Percentiles rank a stretch among this genome's conserved stretches.
Evolutionary conservation across 2,113 vertebrate genomes (phyloP).

Genomic region (Camelus dromedarius): DNA sequence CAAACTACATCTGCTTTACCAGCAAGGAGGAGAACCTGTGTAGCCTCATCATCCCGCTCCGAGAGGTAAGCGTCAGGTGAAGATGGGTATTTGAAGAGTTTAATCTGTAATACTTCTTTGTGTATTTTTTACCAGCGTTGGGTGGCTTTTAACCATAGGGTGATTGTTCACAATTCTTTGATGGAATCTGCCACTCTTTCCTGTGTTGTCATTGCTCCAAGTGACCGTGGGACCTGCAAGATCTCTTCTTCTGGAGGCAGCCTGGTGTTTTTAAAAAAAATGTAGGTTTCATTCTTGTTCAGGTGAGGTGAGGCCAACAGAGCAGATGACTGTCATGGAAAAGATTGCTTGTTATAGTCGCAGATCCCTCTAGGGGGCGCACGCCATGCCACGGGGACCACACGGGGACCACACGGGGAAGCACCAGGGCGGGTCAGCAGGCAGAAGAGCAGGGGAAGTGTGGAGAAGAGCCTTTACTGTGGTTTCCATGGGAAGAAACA

Average conservation of each 20-base stretch:
- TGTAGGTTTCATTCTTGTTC: not conserved
- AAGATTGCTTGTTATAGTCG: not conserved
- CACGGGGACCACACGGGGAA: too few relatives aligned
- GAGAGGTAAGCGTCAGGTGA: constrained; percentile 89
- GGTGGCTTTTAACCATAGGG: not conserved
- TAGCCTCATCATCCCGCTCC: constrained; percentile 98
- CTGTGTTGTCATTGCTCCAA: not conserved
- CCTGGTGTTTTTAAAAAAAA: not conserved
- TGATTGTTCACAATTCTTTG: not conserved
- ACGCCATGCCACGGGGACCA: not conserved
- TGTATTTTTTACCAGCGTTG: not conserved
- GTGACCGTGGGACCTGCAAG: too few relatives aligned
- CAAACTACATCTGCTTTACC: constrained; percentile 99
- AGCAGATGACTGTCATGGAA: not conserved
- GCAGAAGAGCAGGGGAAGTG: accelerated
- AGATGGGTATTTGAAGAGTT: not conserved
- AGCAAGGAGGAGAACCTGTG: constrained; percentile 97
- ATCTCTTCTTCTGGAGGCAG: not conserved
- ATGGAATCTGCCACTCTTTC: not conserved
- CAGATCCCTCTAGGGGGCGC: not conserved
- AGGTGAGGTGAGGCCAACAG: not conserved
- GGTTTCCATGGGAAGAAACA: not conserved
- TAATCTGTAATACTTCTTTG: accelerated
- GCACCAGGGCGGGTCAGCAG: not conserved
- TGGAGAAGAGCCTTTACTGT: not conserved